Base-by-base conservation (phyloP, 64 coral and sea anemone genomes). In the Hydrozoanthus tunicans region DNA sequence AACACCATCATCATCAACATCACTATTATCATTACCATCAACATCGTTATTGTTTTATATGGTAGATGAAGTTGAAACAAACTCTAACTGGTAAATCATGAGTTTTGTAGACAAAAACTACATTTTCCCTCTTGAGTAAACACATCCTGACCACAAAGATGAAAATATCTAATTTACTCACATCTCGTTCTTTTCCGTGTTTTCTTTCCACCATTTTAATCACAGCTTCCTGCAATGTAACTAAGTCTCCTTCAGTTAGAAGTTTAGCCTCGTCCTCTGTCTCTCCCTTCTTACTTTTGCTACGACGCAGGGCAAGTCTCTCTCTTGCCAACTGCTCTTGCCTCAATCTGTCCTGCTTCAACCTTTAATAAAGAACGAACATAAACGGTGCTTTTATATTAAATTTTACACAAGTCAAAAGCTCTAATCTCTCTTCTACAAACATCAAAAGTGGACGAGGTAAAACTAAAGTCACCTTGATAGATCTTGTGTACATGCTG, bases 271-370 rank as follows among this genome's bases (percentile, higher is more conserved):
- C 95, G 23, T 90, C 58, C 8, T 86, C 78, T 54, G 72, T 56
- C 17, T 90, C 73, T 3, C 86, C 79, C 53, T 81, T 82, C 7
- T 89, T 94, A 83, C 89, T 78, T 63, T 64, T 90, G 13, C 51
- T 88, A 60, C 95, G 95, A 81, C 90, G 85, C 65, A 83, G 89
- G 58, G 89, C 95, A 55, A 96, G 95, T 64, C 95, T 92, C 70
- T 96, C 95, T n/a, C 90, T 89, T 4, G 95, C 95, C 66, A 96
- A 75, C 74, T 96, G 92, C 51, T 94, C 92, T 23, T 96, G 95
- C 17, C 95, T 82, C 54, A 92, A 56, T 25, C 95, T 83, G 59
- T 96, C 95, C 91, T 96, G 95, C 11, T 89, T 80, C 53, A 94
- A 66, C 89, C 95, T 96, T 59, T 20, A 70, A 25, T 53, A 15